Conservation (phyloP, 2,888 invertebrate species). For the Ceramica pisi region DNA sequence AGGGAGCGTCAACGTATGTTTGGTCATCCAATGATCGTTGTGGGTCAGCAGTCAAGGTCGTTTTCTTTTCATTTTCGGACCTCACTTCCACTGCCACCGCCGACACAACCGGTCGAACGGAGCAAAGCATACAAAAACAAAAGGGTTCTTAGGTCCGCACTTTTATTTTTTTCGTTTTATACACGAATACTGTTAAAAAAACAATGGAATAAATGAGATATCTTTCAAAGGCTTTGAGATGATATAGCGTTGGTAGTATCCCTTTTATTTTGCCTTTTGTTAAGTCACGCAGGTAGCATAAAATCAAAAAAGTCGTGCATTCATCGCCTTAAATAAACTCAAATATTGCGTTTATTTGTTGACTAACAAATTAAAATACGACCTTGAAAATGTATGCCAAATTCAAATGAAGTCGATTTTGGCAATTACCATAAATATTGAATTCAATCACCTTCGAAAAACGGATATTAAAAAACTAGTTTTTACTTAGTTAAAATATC, state of each 20-base stretch:
- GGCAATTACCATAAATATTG: slow-evolving; percentile 2
- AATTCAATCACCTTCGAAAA: neutral
- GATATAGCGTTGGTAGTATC: neutral
- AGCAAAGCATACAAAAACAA: slow-evolving; percentile 37
- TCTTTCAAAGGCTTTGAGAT: slow-evolving; percentile 20
- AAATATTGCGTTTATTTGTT: neutral
- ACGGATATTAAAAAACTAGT: slow-evolving; percentile 35
- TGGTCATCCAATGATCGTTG: slow-evolving; percentile 29
- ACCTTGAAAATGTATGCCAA: slow-evolving; percentile 9
- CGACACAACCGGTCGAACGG: neutral
- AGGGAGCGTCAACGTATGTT: slow-evolving; percentile 27
- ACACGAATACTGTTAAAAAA: slow-evolving; percentile 37
- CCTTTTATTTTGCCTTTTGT: slow-evolving; percentile 5
- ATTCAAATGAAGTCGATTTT: slow-evolving; percentile 15
- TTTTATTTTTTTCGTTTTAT: slow-evolving; percentile 37
- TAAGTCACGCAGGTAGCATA: neutral
- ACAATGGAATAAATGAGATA: slow-evolving; percentile 35
- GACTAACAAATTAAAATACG: slow-evolving; percentile 15
- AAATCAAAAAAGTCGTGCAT: neutral
- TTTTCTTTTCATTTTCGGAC: slow-evolving; percentile 51
- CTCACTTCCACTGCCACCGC: neutral
- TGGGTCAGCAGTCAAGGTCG: slow-evolving; percentile 50
- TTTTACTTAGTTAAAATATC: slow-evolving; percentile 23
- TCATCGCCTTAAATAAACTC: neutral
- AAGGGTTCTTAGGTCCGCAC: slow-evolving; percentile 43